Evolutionary conservation across 2,113 vertebrate species (phyloP).

Genomic region (Ceyx cyanopectus): DNA sequence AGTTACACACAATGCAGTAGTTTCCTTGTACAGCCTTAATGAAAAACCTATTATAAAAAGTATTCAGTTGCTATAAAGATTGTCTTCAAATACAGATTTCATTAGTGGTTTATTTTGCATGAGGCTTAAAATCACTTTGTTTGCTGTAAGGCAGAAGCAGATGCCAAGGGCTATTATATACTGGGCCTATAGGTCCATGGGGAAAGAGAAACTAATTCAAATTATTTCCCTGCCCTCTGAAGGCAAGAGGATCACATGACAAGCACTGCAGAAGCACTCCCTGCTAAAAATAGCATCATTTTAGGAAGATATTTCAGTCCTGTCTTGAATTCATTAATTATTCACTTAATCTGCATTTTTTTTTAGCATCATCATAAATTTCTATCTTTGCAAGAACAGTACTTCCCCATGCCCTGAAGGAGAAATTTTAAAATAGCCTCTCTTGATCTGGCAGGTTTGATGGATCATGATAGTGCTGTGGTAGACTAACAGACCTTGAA

Average conservation of each 20-base stretch:
- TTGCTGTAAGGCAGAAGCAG: conserved; percentile 61
- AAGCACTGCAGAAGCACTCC: conserved; percentile 52
- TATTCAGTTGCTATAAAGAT: neutral
- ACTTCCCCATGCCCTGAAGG: conserved; percentile 46
- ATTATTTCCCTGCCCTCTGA: conserved; percentile 56
- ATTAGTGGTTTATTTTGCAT: conserved; percentile 2
- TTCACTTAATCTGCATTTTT: conserved; percentile 33
- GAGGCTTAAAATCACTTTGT: conserved; percentile 28
- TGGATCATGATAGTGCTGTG: conserved; percentile 2
- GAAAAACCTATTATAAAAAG: neutral
- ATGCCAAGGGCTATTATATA: neutral
- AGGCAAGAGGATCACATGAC: conserved; percentile 62
- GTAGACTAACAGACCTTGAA: conserved; percentile 2
- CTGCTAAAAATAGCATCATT: conserved; percentile 58
- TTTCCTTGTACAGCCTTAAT: neutral
- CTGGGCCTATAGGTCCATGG: neutral
- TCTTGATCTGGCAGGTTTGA: conserved; percentile 41
- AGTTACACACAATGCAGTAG: conserved; percentile 12
- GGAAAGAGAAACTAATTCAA: conserved; percentile 53
- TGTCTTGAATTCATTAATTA: conserved; percentile 45
- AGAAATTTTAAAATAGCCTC: conserved; percentile 61
- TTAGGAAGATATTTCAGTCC: conserved; percentile 61
- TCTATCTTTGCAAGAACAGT: conserved; percentile 37
- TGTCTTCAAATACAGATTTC: conserved; percentile 16
- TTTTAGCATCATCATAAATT: conserved; percentile 64